Evolutionary conservation across 2,797 vertebrate species (phyloP), one percentile per base, ranked within the genome.

Genomic region (Anolis apletophallus): DNA sequence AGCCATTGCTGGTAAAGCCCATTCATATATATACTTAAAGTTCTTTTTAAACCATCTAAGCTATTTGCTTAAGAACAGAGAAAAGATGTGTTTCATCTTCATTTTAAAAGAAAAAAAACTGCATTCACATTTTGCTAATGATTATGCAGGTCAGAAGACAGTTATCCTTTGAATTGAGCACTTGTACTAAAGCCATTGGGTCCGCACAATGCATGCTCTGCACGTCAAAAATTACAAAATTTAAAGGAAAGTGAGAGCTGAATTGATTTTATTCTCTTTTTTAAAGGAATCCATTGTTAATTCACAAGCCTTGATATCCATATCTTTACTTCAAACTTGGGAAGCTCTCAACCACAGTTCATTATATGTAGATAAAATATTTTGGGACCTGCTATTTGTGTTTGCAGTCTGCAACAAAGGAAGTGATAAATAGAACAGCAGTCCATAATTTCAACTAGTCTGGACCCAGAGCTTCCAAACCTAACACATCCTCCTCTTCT

Each of bases 211-310:
- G 8, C 71, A 3, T 29, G 74, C 6, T 36, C 3, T 81, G 21
- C 79, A 54, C 9, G 6, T 93, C 87, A 88, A 29, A 7, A 0
- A 88, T 17, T 14, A 86, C 13, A 3, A 87, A 90, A 79, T 80
- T 46, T 79, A 67, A 87, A 69, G 11, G 77, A 40, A 64, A 32
- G 1, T 14, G 69, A 64, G 26, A 79, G 55, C 1, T 52, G 73
- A 90, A 88, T 89, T 86, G 84, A 87, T 88, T 85, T 88, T 84
- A 19, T 9, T 1, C 13, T 17, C 13, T 89, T 91, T 88, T 81
- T 75, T 85, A 83, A 72, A 36, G 1, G 64, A 87, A 87, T 88
- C 92, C 88, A 79, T 89, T 80, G 88, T 90, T 87, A 92, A 87
- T 55, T 90, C 64, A 82, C 46, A 54, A 84, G 52, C 68, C 85